Percentiles rank a stretch among this genome's conserved stretches.
These are phyloP conservation scores for Monopterus albus DNA, from an alignment of 2,113 vertebrate species.

Conservation along the genomic window DNA sequence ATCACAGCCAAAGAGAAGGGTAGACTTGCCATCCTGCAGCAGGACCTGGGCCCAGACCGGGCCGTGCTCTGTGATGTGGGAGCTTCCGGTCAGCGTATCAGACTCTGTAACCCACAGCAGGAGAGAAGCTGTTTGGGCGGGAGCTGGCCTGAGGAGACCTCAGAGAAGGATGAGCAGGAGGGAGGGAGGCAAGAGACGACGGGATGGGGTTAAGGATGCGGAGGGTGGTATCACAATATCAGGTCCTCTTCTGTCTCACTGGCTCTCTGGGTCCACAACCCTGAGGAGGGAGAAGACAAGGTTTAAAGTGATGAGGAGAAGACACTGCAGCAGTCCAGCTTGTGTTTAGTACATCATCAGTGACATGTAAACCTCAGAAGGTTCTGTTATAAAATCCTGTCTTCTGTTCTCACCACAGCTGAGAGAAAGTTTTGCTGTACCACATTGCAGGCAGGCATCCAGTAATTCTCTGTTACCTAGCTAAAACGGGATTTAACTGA, in stretches of 20 bases:
- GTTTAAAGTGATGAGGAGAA: too few relatives aligned
- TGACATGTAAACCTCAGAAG: too few relatives aligned
- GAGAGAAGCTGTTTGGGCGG: background rate
- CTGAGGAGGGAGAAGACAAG: constrained; percentile 41
- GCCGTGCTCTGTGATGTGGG: background rate
- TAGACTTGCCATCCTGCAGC: constrained; percentile 67
- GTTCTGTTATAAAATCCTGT: too few relatives aligned
- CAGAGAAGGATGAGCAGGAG: background rate
- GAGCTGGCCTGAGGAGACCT: background rate
- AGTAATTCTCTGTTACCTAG: too few relatives aligned
- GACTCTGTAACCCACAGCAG: constrained; percentile 1
- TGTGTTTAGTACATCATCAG: too few relatives aligned
- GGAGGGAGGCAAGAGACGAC: background rate
- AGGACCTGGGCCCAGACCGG: background rate
- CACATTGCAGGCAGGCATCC: too few relatives aligned
- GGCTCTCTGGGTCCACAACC: constrained; percentile 64
- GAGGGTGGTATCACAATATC: constrained; percentile 48
- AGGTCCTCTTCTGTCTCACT: constrained; percentile 64
- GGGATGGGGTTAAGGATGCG: background rate
- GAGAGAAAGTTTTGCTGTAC: too few relatives aligned
- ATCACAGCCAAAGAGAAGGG: constrained; percentile 45
- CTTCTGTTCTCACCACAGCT: too few relatives aligned
- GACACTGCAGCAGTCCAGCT: too few relatives aligned
- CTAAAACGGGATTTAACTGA: too few relatives aligned
- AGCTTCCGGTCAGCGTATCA: background rate